Conservation (phyloP, 2,113 vertebrate genomes). For the Upupa epops region DNA sequence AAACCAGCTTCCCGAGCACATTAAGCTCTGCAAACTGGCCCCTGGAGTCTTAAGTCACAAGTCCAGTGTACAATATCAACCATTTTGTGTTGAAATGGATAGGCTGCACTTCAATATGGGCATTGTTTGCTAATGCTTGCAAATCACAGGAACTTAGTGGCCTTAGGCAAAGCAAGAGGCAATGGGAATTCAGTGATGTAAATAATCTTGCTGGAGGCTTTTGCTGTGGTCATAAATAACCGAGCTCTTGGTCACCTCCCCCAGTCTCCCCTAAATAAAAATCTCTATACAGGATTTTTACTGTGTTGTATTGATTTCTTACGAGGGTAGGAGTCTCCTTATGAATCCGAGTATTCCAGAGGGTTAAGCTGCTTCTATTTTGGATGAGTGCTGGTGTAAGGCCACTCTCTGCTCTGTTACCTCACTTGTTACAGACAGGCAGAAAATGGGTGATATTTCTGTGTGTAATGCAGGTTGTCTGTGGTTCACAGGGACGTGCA, state of each 20-base stretch:
- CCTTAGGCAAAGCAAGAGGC: conserved; percentile 13
- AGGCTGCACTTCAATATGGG: conserved; percentile 40
- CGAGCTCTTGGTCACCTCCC: neutral
- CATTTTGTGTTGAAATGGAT: neutral
- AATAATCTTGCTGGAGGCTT: conserved; percentile 9
- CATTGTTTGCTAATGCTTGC: conserved; percentile 46
- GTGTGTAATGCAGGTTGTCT: neutral
- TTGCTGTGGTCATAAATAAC: neutral
- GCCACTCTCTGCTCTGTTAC: neutral
- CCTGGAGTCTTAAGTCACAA: neutral
- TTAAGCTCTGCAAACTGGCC: conserved; percentile 1
- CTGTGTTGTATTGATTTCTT: neutral
- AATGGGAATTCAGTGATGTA: neutral
- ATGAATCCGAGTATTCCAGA: neutral
- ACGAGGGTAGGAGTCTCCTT: too few relatives aligned
- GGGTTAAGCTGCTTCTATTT: neutral
- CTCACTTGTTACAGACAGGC: neutral
- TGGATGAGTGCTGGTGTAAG: neutral
- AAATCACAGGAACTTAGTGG: conserved; percentile 1
- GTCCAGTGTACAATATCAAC: neutral
- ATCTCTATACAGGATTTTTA: neutral
- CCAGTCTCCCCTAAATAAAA: neutral
- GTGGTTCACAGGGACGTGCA: neutral
- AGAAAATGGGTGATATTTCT: neutral
- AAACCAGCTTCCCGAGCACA: neutral